Evolutionary conservation across 2,113 vertebrate genomes (phyloP).

Genomic region (Murina feae): DNA sequence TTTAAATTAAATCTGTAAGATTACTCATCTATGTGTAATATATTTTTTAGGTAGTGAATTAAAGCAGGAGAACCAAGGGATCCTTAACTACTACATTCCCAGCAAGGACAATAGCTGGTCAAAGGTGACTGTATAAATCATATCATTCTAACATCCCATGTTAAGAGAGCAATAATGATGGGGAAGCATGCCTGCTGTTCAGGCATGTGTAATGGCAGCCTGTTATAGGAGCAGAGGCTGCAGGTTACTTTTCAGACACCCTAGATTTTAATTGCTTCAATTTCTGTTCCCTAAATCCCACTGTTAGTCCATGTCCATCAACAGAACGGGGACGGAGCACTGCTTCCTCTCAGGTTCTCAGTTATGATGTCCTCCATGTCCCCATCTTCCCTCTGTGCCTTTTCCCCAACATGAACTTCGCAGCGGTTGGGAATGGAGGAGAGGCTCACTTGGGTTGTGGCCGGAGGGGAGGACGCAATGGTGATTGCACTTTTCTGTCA

Average conservation of each 20-base stretch:
- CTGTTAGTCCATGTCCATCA: not conserved
- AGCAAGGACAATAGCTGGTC: slow-evolving; percentile 93
- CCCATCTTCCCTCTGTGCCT: not conserved
- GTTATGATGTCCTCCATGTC: not conserved
- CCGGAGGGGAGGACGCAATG: not conserved
- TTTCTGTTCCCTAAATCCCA: not conserved
- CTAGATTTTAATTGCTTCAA: not conserved
- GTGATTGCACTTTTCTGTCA: not conserved
- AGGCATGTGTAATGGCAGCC: not conserved
- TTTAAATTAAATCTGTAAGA: not conserved
- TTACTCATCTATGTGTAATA: not conserved
- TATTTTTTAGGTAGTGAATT: slow-evolving; percentile 87
- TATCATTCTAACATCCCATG: not conserved
- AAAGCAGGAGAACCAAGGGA: slow-evolving; percentile 92
- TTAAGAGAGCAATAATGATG: not conserved
- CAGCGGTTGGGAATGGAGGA: not conserved
- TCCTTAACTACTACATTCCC: slow-evolving; percentile 94
- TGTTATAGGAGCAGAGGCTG: not conserved
- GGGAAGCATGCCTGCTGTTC: not conserved
- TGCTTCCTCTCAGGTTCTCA: not conserved
- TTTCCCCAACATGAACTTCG: not conserved
- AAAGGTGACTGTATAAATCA: slow-evolving; percentile 83
- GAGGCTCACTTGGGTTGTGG: not conserved
- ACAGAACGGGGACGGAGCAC: not conserved
- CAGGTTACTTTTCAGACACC: not conserved